Evolutionary conservation across 1,140 invertebrate genomes (phyloP).

Genomic region (Drosophila obscura): DNA sequence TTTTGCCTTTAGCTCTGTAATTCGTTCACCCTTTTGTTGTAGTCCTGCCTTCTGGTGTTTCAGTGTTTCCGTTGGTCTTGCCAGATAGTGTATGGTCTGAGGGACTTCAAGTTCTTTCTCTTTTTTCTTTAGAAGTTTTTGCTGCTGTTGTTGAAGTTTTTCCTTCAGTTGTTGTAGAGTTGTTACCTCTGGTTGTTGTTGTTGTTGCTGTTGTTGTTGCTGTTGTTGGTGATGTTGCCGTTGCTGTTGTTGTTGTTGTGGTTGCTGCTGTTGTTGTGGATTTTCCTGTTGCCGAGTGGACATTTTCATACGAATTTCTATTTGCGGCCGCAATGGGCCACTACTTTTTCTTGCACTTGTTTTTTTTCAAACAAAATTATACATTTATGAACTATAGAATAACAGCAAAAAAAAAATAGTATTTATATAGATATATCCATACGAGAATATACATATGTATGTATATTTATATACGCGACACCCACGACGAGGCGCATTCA

Average conservation of each 20-base stretch:
- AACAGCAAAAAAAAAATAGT: constrained; percentile 61
- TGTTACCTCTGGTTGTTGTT: background rate
- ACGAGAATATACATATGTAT: constrained; percentile 9
- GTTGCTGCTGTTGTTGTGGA: constrained; percentile 15
- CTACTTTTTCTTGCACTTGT: constrained; percentile 45
- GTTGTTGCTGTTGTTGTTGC: constrained; percentile 21
- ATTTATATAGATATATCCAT: constrained; percentile 27
- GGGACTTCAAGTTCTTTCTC: too few species aligned
- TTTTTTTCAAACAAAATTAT: constrained; percentile 24
- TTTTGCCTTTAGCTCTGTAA: background rate
- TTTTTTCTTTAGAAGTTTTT: too few species aligned
- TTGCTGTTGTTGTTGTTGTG: constrained; percentile 22
- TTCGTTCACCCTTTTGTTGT: too few species aligned
- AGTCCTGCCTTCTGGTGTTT: too few species aligned
- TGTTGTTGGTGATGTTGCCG: constrained; percentile 12
- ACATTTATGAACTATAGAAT: constrained; percentile 53
- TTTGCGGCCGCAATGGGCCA: constrained; percentile 45
- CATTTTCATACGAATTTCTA: constrained; percentile 61
- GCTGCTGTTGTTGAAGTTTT: constrained; percentile 8
- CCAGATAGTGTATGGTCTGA: too few species aligned
- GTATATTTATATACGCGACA: constrained; percentile 16
- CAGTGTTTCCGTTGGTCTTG: too few species aligned
- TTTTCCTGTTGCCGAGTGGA: constrained; percentile 38
- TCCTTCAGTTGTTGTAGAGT: background rate
- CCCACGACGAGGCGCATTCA: constrained; percentile 38